Conservation (phyloP, 1,140 invertebrate species). For the Anastatus disparis region DNA sequence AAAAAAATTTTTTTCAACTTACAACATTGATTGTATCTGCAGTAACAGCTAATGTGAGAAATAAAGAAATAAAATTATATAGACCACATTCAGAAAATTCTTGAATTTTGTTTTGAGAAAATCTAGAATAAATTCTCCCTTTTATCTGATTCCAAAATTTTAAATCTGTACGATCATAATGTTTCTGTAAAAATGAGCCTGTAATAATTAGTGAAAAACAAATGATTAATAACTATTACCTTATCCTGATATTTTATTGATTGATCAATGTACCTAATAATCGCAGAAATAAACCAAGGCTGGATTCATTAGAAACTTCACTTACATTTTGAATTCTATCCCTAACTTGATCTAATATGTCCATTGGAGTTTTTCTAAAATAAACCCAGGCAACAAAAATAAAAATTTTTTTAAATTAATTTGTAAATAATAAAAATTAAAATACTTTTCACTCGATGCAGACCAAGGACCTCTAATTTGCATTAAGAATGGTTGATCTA, state of each 20-base stretch:
- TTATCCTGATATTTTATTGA: no score
- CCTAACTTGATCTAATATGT: conserved; percentile 62
- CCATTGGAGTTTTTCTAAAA: conserved; percentile 58
- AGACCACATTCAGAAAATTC: conserved; percentile 61
- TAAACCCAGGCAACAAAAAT: neutral
- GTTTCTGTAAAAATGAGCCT: conserved; percentile 60
- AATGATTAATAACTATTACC: no score
- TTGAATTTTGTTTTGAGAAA: conserved; percentile 62
- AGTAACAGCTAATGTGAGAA: conserved; percentile 63
- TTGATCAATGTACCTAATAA: conserved; percentile 57
- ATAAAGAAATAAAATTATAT: conserved; percentile 65
- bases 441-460: conserved; percentile 61
- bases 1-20: conserved; percentile 30
- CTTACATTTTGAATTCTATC: conserved; percentile 51
- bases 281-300: conserved; percentile 63
- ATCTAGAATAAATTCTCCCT: conserved; percentile 65
- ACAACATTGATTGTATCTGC: conserved; percentile 62
- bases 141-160: conserved; percentile 67
- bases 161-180: conserved; percentile 49
- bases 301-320: conserved; percentile 59
- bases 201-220: conserved; percentile 11
- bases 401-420: neutral
- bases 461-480: conserved; percentile 59
- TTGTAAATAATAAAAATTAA: neutral
- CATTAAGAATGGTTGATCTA: conserved; percentile 63